These are phyloP conservation scores for Synergus itoensis DNA, from an alignment of 2,888 invertebrate species.

Conservation along the genomic window DNA sequence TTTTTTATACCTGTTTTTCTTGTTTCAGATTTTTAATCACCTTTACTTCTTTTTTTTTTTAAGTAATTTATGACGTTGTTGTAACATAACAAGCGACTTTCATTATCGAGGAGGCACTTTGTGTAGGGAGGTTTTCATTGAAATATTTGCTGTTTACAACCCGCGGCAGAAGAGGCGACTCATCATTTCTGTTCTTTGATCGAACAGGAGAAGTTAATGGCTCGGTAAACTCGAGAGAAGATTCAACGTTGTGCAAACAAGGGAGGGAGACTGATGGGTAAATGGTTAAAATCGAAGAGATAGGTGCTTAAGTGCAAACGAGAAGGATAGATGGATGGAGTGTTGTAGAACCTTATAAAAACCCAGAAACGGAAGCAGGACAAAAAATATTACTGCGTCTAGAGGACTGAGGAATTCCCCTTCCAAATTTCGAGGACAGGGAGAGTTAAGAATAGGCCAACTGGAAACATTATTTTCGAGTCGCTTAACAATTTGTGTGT, in stretches of 20 bases:
- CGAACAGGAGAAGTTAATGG: slow-evolving; percentile 42
- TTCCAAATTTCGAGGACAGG: neutral
- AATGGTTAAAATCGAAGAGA: slow-evolving; percentile 32
- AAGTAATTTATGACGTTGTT: neutral
- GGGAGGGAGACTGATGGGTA: slow-evolving; percentile 44
- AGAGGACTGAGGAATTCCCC: neutral
- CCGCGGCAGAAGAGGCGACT: slow-evolving; percentile 15
- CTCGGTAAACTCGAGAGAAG: slow-evolving; percentile 41
- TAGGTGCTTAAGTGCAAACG: slow-evolving; percentile 3
- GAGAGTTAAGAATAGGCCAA: slow-evolving; percentile 20
- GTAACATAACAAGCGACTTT: neutral
- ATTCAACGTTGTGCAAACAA: slow-evolving; percentile 47
- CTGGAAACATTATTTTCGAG: neutral
- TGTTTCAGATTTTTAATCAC: neutral
- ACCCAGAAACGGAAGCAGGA: neutral
- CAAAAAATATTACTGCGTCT: neutral
- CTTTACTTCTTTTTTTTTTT: neutral
- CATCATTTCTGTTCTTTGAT: slow-evolving; percentile 40
- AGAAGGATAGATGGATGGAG: slow-evolving; percentile 17
- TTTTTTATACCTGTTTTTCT: neutral
- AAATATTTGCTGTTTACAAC: slow-evolving; percentile 24
- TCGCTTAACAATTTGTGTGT: neutral
- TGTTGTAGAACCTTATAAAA: slow-evolving; percentile 2
- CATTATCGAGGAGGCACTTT: neutral
- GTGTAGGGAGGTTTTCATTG: neutral